Conservation (phyloP, 2,888 invertebrate species). For the Germaria angustata region DNA sequence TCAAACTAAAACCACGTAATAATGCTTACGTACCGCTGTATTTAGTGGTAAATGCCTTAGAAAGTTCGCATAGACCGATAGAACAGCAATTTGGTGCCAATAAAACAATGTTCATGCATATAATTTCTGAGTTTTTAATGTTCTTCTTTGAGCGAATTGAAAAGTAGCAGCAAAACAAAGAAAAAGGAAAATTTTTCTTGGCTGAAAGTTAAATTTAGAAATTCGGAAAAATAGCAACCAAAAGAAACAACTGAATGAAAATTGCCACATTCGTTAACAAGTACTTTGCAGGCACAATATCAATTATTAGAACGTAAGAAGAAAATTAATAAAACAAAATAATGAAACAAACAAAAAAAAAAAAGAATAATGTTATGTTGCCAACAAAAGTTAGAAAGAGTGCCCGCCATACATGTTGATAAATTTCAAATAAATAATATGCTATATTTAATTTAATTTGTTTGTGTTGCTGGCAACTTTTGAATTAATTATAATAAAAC, state of each 20-base stretch:
- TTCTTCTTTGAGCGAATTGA: neutral
- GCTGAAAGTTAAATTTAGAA: conserved; percentile 64
- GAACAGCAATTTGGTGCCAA: conserved; percentile 54
- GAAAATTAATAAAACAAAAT: conserved; percentile 2
- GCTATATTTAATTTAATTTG: neutral
- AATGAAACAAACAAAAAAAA: neutral
- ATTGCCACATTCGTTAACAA: conserved; percentile 38
- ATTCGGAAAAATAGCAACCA: conserved; percentile 48
- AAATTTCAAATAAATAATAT: neutral
- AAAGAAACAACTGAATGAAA: conserved; percentile 47
- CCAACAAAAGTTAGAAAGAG: neutral
- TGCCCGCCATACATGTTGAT: neutral
- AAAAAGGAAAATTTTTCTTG: conserved; percentile 46
- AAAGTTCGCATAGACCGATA: conserved; percentile 33
- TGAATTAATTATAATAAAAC: neutral
- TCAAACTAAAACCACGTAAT: conserved; percentile 33
- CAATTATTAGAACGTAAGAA: conserved; percentile 28
- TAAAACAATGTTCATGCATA: conserved; percentile 21
- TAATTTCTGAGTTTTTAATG: neutral
- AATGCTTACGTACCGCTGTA: neutral
- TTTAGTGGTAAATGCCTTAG: neutral
- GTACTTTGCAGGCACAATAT: neutral
- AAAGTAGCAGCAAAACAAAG: conserved; percentile 20
- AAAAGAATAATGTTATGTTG: neutral
- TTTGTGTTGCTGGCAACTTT: neutral